Evolutionary conservation across 2,797 vertebrate species (phyloP).

Genomic region (Bovichtus diacanthus): DNA sequence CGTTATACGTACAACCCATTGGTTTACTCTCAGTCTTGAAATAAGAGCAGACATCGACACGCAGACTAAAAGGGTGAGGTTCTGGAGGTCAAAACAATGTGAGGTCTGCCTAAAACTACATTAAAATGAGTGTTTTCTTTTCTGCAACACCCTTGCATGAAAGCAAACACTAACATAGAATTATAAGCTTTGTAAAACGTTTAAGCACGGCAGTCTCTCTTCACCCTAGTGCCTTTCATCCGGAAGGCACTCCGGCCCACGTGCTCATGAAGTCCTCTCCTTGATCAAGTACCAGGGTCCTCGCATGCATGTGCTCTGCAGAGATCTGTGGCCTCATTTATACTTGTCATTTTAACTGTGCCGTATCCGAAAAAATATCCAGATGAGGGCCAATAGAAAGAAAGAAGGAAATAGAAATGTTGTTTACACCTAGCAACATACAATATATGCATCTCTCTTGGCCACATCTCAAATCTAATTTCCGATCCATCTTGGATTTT

Average conservation of each 20-base stretch:
- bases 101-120: not conserved
- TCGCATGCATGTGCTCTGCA: not conserved
- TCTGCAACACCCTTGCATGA: not conserved
- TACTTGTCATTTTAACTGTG: not conserved
- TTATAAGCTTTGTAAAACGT: not conserved
- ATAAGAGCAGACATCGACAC: constrained; percentile 31
- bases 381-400: not conserved
- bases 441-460: not conserved
- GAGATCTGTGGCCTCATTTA: not conserved
- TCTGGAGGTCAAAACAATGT: constrained; percentile 41
- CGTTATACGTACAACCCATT: constrained; percentile 33
- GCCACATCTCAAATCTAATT: too few relatives aligned
- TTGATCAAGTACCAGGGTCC: not conserved
- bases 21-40: constrained; percentile 37
- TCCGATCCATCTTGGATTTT: not conserved
- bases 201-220: not conserved
- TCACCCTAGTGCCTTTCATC: not conserved
- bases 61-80: constrained; percentile 17
- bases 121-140: not conserved
- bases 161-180: not conserved
- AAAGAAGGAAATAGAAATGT: too few relatives aligned
- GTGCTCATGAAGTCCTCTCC: not conserved
- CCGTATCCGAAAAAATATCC: not conserved
- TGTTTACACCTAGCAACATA: not conserved
- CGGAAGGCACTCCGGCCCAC: not conserved